Percentiles rank a stretch among this genome's conserved stretches.
phyloP scores from a whole-genome alignment of 2,888 invertebrate genomes.

The Amblyteles armatorius region DNA sequence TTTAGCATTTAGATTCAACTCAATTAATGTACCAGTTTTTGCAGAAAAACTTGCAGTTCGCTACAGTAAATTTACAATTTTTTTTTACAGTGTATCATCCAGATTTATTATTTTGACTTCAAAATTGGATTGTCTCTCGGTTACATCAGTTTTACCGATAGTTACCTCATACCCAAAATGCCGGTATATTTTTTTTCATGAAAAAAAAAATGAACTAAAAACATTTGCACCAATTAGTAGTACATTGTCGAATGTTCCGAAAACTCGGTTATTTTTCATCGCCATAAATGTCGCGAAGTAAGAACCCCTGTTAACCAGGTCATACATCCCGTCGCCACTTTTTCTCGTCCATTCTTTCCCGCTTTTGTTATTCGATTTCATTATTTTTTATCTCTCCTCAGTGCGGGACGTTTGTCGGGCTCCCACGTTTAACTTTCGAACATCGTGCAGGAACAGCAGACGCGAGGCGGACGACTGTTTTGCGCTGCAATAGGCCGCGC shows the following conservation, averaged over 20 bases:
- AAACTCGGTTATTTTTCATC: too few relatives aligned
- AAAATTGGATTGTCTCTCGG: too few relatives aligned
- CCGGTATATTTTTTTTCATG: neutral
- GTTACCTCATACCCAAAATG: neutral
- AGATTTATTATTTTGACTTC: too few relatives aligned
- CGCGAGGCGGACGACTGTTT: conserved; percentile 2
- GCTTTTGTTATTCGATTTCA: conserved; percentile 23
- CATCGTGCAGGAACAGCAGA: conserved; percentile 33
- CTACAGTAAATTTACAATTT: too few relatives aligned
- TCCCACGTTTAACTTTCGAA: conserved; percentile 56
- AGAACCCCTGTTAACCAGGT: neutral
- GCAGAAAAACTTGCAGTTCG: too few relatives aligned
- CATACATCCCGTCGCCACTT: neutral
- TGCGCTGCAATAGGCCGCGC: conserved; percentile 8
- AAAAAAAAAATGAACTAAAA: neutral
- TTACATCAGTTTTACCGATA: too few relatives aligned
- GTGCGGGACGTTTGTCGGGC: conserved; percentile 50
- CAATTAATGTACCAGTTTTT: too few relatives aligned
- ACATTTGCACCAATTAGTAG: too few relatives aligned
- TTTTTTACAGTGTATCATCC: too few relatives aligned
- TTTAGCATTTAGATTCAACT: too few relatives aligned
- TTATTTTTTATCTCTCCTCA: neutral
- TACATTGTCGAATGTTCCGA: too few relatives aligned
- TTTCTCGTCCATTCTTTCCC: conserved; percentile 1
- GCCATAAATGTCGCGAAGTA: too few relatives aligned